Base-by-base conservation (phyloP, 2,888 invertebrate species). In the Euphydryas editha region DNA sequence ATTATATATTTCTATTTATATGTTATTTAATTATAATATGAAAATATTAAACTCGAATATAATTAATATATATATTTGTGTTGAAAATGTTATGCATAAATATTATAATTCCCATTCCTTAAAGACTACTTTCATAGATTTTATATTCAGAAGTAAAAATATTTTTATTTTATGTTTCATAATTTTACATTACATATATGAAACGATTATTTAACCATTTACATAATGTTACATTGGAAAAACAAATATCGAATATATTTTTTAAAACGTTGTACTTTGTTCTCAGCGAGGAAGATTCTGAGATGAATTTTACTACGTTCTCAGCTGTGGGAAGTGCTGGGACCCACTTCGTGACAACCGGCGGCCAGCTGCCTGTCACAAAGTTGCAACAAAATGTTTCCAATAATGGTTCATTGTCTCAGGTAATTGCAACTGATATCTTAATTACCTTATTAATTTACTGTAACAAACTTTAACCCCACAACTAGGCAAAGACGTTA, bases 231-330 rank as follows among this genome's bases (percentile, higher is more conserved):
- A n/a, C n/a, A 44, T 13, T 44, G 6, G 2, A 44, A n/a, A 15
- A 44, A 3, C 1, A 44, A n/a, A 15, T 44, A 39, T 11, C 8
- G 2, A 39, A 39, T 44, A 44, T n/a, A 15, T 1, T 24, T 66
- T 46, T 46, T 65, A 63, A 18, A 17, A 64, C 21, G 58, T 51
- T 47, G 56, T 39, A 17, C 18, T 44, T 72, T 67, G 13, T 69
- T 75, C 74, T 10, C 83, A 90, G 92, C 78, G 92, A 92, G 64
- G 91, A 92, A 73, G 90, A 88, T 64, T 73, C 82, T 30, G 93
- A 93, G 73, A 97, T 97, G 96, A 97, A 96, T 91, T 96, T 96
- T 84, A 94, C 96, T 70, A 95, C 96, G 70, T 96, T 96, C 84
- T 84, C 88, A 24, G 80, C 80, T 85, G 94, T 85, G 86, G 95